Conservation (phyloP, 1,140 invertebrate genomes). For the Papilio polyxenes region DNA sequence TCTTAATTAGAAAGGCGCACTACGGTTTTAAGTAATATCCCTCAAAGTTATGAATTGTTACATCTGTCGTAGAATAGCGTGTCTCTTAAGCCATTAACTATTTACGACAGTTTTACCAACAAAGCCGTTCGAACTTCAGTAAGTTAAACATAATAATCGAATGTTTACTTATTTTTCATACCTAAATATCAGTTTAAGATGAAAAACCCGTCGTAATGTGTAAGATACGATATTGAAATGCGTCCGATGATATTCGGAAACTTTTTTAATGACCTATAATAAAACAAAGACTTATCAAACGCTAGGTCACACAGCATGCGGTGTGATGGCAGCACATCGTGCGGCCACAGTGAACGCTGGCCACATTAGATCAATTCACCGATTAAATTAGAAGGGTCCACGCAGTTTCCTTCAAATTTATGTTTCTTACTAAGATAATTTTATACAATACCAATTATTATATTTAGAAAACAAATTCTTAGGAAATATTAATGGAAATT, state of each 20-base stretch:
- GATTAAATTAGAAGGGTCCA: constrained; percentile 34
- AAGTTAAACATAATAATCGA: background rate
- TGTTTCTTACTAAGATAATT: too few species aligned
- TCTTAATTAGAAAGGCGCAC: constrained; percentile 35
- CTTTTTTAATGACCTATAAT: too few species aligned
- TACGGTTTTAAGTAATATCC: background rate
- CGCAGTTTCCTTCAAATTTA: background rate
- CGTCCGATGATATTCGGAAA: too few species aligned
- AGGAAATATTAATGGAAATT: too few species aligned
- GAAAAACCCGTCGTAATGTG: too few species aligned
- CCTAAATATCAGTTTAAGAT: too few species aligned
- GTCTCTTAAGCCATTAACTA: background rate
- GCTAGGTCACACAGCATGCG: background rate
- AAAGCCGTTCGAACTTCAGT: background rate
- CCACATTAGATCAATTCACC: constrained; percentile 9
- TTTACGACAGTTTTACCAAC: background rate
- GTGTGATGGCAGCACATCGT: background rate
- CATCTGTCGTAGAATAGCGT: background rate
- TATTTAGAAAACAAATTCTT: too few species aligned
- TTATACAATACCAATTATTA: too few species aligned
- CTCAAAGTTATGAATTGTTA: constrained; percentile 1
- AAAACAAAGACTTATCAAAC: too few species aligned
- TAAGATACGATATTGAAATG: too few species aligned
- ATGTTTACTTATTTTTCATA: background rate
- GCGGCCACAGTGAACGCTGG: background rate